Evolutionary conservation across 2,797 vertebrate genomes (phyloP), one percentile per base, ranked within the genome.

Genomic region (Trematomus bernacchii): DNA sequence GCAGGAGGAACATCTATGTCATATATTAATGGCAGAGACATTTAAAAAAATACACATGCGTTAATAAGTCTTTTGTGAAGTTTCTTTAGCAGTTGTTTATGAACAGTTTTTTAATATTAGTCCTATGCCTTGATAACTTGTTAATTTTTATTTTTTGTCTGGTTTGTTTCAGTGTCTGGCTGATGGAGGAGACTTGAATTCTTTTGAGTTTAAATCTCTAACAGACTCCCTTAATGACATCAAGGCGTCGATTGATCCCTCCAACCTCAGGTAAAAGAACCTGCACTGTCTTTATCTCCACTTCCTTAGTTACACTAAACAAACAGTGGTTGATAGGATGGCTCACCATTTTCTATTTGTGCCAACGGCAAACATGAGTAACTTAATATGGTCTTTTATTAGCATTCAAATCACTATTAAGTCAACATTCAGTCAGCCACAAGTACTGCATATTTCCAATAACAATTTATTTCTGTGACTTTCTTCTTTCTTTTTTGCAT

Each of bases 221-320:
- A 99, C 97, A 48, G 98, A 99, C 91, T 99, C 98, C 53, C 94
- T 99, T 80, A 98, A 99, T 82, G 98, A 99, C 91, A 99, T 99
- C 87, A 99, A 99, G 92, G 97, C 94, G 86, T 98, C 98, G 21
- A 97, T 99, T 93, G 97, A 98, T 91, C 92, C 96, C 76, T 97
- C 98, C 82, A 99, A 99, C 93, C 96, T 99, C 95, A 98, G 98
- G 98, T 99, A 95, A 87, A 76, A 37, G 47, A 19, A 7, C 9
- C 13, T 33, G 15, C 1, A 10, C 0, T 3, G 11, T 65, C 51
- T 79, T 16, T n/a, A 13, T 46, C 46, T 16, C 12, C 27, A n/a
- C n/a, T 18, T 27, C 42, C 33, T 13, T 14, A 0, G n/a, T 21
- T 15, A 53, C 40, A 10, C 23, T 10, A 54, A 23, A 46, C 16